Evolutionary conservation across 2,888 invertebrate genomes (phyloP), one percentile per base, ranked within the genome.

Genomic region (Xanthorhoe designata): DNA sequence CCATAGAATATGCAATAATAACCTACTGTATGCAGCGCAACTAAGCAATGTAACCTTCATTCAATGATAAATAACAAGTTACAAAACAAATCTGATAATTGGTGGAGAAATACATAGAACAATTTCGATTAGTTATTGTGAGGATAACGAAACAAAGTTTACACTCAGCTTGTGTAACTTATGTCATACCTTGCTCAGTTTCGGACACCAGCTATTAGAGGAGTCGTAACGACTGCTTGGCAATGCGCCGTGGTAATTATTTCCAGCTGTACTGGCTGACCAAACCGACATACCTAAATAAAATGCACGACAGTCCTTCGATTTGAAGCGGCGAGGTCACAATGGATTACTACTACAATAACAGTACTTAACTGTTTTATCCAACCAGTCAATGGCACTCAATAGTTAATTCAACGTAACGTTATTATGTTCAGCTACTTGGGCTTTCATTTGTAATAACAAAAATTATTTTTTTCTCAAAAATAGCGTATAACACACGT

Each of bases 241-340:
- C 80, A 88, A 85, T 80, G 84, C 86, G 82, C 82, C 85, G 81
- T 87, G 88, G 82, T 89, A 90, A 89, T 91, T 92, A 88, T 91
- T 91, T 82, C 91, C 95, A 88, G 94, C 94, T 80, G 95, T 94
- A 86, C 94, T 94, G 84, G 96, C 95, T 82, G 96, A 96, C 96
- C 96, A 96, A 89, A 96, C 94, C 92, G 96, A 96, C 96, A 95
- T 95, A 91, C 92, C 92, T 92, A 93, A 89, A 79, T 84, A 88
- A 85, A 87, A 87, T 82, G 83, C 85, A 88, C 86, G 85, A 84
- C 76, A 90, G 87, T 87, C 86, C 88, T 90, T 89, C 86, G 83
- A 83, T 83, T 84, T 81, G 80, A 82, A 78, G 81, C 79, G 84
- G 80, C 77, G 90, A 91, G 90, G 90, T 91, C 90, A 91, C 84